Evolutionary conservation across 2,888 invertebrate species (phyloP), one percentile per base, ranked within the genome.

Genomic region (Lordiphosa fenestrarum): DNA sequence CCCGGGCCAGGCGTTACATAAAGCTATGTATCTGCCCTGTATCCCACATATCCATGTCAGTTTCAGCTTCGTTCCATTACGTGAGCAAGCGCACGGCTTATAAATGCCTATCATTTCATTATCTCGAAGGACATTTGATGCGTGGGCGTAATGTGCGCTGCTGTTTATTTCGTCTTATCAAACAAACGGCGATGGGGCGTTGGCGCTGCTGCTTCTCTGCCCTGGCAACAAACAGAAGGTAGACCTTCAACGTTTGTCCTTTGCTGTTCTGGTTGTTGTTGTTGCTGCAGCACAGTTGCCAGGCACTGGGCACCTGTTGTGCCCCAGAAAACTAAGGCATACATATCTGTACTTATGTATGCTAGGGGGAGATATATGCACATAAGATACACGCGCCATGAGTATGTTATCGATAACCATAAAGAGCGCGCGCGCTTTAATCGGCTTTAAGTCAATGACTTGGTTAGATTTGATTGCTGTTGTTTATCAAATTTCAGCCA

Each of bases 241-340:
- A 69, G 76, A 82, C 78, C 76, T 78, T 82, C 73, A 78, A 60
- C 46, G 47, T 81, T 81, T 69, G 77, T 82, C 82, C 82, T 82
- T 75, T 78, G 30, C 30, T 30, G 25, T 7, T 25, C 7, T 25
- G 6, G 23, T 23, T 23, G 23, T 23, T 23, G 23, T 23, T 23
- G 15, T 2, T 23, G 30, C 30, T 30, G 30, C 73, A 33, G 44
- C 84, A 80, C 80, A 74, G 83, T 81, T 81, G 77, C 84, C 77
- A 81, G 80, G 80, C 80, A 83, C 83, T 74, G 77, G 80, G 80
- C 80, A 83, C 80, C 81, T 83, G 84, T 83, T 83, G 83, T 75
- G 50, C 48, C 50, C 44, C 49, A 54, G 39, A 57, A 15, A 63
- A 25, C 38, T 49, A 44, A 38, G 40, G 12, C 40, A 37, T 21